phyloP scores from a whole-genome alignment of 2,797 vertebrate genomes.

The Todus mexicanus region DNA sequence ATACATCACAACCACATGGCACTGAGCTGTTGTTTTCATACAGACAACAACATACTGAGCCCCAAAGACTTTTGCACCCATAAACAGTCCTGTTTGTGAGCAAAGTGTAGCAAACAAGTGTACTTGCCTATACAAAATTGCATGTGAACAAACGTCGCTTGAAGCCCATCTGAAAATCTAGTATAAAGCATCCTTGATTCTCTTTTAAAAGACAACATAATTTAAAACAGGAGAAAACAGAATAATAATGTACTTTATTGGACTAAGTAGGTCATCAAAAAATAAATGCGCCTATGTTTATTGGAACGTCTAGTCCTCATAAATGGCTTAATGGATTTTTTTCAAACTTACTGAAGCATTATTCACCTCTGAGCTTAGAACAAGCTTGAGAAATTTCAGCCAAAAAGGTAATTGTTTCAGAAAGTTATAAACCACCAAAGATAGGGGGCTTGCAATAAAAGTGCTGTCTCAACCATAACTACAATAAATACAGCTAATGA shows the following conservation, averaged over 20 bases:
- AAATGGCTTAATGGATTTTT: conserved; percentile 71
- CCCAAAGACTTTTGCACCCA: neutral
- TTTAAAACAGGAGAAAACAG: conserved; percentile 58
- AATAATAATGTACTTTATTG: conserved; percentile 67
- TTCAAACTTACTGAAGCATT: conserved; percentile 66
- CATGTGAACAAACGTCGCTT: neutral
- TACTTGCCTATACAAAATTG: neutral
- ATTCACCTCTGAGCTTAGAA: conserved; percentile 69
- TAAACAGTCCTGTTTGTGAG: neutral
- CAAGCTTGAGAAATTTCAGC: conserved; percentile 69
- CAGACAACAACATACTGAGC: neutral
- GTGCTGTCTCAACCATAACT: conserved; percentile 64
- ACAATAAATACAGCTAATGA: conserved; percentile 71
- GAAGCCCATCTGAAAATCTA: conserved; percentile 23
- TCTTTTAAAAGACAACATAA: conserved; percentile 52
- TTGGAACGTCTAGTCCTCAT: conserved; percentile 63
- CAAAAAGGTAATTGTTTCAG: conserved; percentile 69
- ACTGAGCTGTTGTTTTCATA: neutral
- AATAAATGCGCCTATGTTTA: conserved; percentile 56
- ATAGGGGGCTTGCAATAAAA: conserved; percentile 65
- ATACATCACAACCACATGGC: neutral
- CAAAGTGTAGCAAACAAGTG: neutral
- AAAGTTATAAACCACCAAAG: conserved; percentile 75
- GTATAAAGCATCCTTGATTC: conserved; percentile 22
- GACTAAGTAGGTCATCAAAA: conserved; percentile 70